phyloP scores from a whole-genome alignment of 2,113 vertebrate species.

The Panthera uncia region DNA sequence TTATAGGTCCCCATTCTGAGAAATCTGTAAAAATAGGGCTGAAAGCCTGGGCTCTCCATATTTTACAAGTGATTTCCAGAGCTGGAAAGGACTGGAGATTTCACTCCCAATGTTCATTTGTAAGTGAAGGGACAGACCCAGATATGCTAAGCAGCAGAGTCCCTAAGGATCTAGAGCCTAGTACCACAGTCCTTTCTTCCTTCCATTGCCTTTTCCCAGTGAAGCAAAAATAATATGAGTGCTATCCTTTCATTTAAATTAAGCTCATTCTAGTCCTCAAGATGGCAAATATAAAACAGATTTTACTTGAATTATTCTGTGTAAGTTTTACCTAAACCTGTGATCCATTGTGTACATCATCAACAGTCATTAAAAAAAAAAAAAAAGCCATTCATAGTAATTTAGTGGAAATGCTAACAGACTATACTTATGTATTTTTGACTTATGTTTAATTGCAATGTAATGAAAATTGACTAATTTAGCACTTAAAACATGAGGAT shows the following conservation, averaged over 20 bases:
- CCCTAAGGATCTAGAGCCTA: background rate
- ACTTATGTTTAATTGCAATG: background rate
- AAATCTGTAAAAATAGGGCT: background rate
- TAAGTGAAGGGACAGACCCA: background rate
- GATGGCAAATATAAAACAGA: background rate
- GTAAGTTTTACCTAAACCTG: background rate
- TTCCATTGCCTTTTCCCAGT: too few species aligned
- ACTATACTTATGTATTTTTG: background rate
- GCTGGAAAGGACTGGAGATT: background rate
- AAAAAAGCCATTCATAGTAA: background rate
- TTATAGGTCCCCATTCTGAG: background rate
- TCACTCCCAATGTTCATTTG: background rate
- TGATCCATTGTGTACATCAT: background rate
- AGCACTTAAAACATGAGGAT: background rate
- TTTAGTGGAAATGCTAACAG: background rate
- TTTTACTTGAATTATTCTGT: background rate
- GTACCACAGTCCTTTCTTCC: background rate
- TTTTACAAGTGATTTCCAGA: background rate
- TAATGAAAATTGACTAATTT: background rate
- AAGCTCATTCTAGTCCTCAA: background rate
- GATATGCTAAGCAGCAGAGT: background rate
- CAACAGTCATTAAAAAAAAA: background rate
- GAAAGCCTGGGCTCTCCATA: background rate
- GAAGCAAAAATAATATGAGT: background rate
- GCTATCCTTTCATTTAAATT: background rate